These are phyloP conservation scores for Drosophila meridiana DNA, from an alignment of 2,888 invertebrate species.

Conservation along the genomic window DNA sequence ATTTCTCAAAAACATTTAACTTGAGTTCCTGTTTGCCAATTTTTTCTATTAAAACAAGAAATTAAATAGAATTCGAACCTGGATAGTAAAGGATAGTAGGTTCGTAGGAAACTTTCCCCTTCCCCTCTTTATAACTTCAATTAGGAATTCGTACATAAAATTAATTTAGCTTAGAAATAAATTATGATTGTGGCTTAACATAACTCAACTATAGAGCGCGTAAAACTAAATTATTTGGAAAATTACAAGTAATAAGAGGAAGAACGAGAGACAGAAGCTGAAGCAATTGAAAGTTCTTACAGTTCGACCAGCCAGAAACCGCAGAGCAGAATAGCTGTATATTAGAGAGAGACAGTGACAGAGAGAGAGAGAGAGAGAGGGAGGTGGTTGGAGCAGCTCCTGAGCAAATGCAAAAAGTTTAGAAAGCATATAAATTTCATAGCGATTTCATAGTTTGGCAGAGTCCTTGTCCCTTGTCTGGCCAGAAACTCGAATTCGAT, in stretches of 20 bases:
- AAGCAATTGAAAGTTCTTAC: constrained; percentile 30
- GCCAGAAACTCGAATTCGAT: constrained; percentile 35
- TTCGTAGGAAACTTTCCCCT: too few species aligned
- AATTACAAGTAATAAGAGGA: constrained; percentile 55
- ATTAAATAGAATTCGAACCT: too few species aligned
- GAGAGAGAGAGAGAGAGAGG: background rate
- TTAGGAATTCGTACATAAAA: constrained; percentile 8
- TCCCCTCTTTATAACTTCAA: background rate
- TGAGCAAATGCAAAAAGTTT: constrained; percentile 25
- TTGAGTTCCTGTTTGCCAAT: too few species aligned
- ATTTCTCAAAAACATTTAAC: too few species aligned
- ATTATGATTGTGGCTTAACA: constrained; percentile 29
- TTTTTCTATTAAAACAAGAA: too few species aligned
- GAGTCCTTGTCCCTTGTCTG: constrained; percentile 13
- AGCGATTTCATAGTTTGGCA: constrained; percentile 31
- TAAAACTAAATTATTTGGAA: constrained; percentile 75
- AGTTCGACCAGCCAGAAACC: constrained; percentile 19
- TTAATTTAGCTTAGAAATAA: constrained; percentile 36
- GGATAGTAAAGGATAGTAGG: background rate
- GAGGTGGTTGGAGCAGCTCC: background rate
- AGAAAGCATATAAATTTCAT: constrained; percentile 60
- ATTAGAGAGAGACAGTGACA: background rate
- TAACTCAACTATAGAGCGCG: constrained; percentile 71
- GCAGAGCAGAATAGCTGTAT: constrained; percentile 6
- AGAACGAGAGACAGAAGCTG: background rate